A percentile compares a stretch with the other conserved stretches of the same genome.
Conservation (phyloP, 2,888 invertebrate species). For the Machimus atricapillus region DNA sequence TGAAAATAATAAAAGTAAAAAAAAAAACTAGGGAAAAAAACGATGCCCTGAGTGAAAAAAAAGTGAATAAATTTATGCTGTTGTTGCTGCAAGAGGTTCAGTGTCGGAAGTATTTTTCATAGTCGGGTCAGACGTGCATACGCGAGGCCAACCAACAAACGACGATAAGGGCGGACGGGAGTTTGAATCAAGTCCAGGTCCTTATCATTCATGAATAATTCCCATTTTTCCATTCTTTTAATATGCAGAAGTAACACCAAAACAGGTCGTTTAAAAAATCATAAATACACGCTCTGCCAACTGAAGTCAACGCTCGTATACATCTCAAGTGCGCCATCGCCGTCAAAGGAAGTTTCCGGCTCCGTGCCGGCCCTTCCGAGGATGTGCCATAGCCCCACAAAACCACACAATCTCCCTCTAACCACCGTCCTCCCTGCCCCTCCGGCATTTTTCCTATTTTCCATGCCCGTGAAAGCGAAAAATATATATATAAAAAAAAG, state of each 20-base stretch:
- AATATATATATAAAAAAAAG: conserved; percentile 1
- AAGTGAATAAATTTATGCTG: not conserved
- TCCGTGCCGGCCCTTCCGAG: not conserved
- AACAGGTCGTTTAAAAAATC: conserved; percentile 28
- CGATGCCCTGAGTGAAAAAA: not conserved
- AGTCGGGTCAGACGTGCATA: not conserved
- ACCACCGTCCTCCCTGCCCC: not conserved
- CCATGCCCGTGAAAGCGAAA: not conserved
- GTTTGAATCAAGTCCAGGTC: conserved; percentile 13
- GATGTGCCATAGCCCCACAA: not conserved
- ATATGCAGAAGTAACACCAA: conserved; percentile 10
- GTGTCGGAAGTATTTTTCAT: not conserved
- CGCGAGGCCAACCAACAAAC: not conserved
- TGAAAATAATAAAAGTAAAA: not conserved
- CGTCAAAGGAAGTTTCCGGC: conserved; percentile 18
- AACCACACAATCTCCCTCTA: not conserved
- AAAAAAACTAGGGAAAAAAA: not conserved
- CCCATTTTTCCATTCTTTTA: conserved; percentile 15
- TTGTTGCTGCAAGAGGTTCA: not conserved
- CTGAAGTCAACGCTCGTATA: conserved; percentile 8
- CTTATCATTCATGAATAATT: conserved; percentile 29
- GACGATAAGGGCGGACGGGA: not conserved
- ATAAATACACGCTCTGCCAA: conserved; percentile 11
- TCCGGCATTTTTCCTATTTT: not conserved
- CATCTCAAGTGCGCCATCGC: conserved; percentile 2